Percentiles rank a stretch among this genome's conserved stretches.
These are phyloP conservation scores for Cactoblastis cactorum DNA, from an alignment of 2,888 invertebrate species.

Conservation along the genomic window DNA sequence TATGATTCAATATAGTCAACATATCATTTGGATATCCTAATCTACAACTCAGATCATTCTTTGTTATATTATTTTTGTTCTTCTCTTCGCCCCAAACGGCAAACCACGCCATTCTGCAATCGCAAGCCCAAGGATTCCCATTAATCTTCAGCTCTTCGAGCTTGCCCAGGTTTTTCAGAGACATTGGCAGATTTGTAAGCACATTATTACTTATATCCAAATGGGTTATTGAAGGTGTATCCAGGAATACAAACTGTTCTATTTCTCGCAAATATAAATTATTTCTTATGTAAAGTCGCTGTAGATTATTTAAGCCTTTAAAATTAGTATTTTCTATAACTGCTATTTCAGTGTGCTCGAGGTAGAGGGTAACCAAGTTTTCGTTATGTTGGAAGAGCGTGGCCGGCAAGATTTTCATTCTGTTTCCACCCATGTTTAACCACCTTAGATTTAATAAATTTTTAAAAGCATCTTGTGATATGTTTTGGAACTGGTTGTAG, in stretches of 20 bases:
- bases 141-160: slow-evolving; percentile 83
- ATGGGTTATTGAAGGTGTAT: slow-evolving; percentile 79
- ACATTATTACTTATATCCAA: slow-evolving; percentile 86
- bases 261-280: slow-evolving; percentile 81
- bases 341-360: slow-evolving; percentile 84
- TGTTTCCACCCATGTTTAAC: slow-evolving; percentile 81
- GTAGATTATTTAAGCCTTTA: slow-evolving; percentile 80
- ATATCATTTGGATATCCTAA: slow-evolving; percentile 84
- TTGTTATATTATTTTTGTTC: slow-evolving; percentile 64
- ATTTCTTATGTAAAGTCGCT: slow-evolving; percentile 80
- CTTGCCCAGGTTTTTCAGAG: slow-evolving; percentile 81
- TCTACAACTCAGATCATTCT: slow-evolving; percentile 83
- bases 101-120: slow-evolving; percentile 92
- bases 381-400: slow-evolving; percentile 83
- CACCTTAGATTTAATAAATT: slow-evolving; percentile 75
- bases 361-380: slow-evolving; percentile 77
- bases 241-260: slow-evolving; percentile 81
- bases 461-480: slow-evolving; percentile 81
- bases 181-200: slow-evolving; percentile 84
- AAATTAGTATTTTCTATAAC: slow-evolving; percentile 83
- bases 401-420: slow-evolving; percentile 78
- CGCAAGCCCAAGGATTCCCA: slow-evolving; percentile 91
- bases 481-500: slow-evolving; percentile 79
- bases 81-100: slow-evolving; percentile 63
- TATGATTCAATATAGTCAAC: slow-evolving; percentile 83